These are phyloP conservation scores for Platycercus adscitus DNA, from an alignment of 2,113 vertebrate genomes.

Conservation along the genomic window DNA sequence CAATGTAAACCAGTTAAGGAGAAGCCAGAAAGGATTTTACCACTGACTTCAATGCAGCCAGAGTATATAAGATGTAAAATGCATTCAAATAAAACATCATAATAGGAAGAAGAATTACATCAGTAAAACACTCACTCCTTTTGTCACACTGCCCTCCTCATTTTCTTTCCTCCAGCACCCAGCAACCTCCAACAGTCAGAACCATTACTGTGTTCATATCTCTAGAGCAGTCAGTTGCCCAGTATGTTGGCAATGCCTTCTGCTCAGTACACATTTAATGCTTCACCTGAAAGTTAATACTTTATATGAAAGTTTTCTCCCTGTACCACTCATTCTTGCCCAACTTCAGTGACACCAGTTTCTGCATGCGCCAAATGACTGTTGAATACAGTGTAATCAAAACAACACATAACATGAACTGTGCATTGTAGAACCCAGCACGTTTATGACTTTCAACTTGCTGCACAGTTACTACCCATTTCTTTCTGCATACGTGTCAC, in stretches of 20 bases:
- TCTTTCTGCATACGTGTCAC: not conserved
- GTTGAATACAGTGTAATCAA: not conserved
- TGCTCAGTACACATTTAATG: not conserved
- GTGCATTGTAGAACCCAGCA: not conserved
- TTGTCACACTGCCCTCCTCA: not conserved
- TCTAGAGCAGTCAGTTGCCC: not conserved
- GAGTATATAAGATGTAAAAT: not conserved
- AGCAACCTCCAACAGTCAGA: not conserved
- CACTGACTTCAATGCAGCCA: not conserved
- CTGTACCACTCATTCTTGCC: not conserved
- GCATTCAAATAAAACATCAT: not conserved
- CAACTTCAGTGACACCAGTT: not conserved
- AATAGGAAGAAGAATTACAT: not conserved
- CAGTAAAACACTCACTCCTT: not conserved
- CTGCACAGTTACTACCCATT: not conserved
- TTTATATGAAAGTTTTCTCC: not conserved
- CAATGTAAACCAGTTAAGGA: not conserved
- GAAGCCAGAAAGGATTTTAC: not conserved
- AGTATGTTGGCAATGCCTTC: not conserved
- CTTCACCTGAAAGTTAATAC: not conserved
- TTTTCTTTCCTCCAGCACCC: not conserved
- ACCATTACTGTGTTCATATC: not conserved
- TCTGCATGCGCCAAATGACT: not conserved
- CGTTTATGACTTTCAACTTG: not conserved
- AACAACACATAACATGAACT: not conserved